Evolutionary conservation across 1,140 invertebrate genomes (phyloP).

Genomic region (Pseudomyrmex pallidus): DNA sequence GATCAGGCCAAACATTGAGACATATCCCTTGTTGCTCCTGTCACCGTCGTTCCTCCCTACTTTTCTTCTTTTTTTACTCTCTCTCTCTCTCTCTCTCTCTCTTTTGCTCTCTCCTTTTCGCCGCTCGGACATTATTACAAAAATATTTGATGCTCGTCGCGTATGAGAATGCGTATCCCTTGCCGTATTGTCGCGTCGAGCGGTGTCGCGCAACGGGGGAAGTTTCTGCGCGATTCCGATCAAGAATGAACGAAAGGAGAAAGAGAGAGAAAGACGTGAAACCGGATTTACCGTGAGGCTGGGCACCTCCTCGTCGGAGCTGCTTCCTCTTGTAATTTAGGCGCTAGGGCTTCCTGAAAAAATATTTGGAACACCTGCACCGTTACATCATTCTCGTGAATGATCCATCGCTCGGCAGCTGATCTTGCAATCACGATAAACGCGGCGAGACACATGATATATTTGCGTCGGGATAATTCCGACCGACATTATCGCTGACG

Average conservation of each 20-base stretch:
- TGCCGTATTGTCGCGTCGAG: constrained; percentile 66
- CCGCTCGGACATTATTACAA: constrained; percentile 79
- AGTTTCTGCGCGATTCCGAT: constrained; percentile 31
- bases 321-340: constrained; percentile 64
- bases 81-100: not conserved
- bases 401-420: constrained; percentile 32
- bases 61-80: not conserved
- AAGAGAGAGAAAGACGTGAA: constrained; percentile 1
- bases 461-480: constrained; percentile 21
- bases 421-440: constrained; percentile 48
- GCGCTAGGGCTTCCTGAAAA: constrained; percentile 51
- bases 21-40: constrained; percentile 81
- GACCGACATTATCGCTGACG: not conserved
- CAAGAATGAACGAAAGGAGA: constrained; percentile 18
- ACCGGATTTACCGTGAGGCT: constrained; percentile 29
- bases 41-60: constrained; percentile 77
- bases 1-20: constrained; percentile 84
- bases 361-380: constrained; percentile 71
- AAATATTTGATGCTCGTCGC: constrained; percentile 81
- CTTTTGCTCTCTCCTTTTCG: not conserved
- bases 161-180: constrained; percentile 52
- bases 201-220: constrained; percentile 31
- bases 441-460: constrained; percentile 6
- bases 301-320: constrained; percentile 9
- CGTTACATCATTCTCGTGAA: constrained; percentile 31